Conservation (phyloP, 2,113 vertebrate genomes). For the Gymnogyps californianus region DNA sequence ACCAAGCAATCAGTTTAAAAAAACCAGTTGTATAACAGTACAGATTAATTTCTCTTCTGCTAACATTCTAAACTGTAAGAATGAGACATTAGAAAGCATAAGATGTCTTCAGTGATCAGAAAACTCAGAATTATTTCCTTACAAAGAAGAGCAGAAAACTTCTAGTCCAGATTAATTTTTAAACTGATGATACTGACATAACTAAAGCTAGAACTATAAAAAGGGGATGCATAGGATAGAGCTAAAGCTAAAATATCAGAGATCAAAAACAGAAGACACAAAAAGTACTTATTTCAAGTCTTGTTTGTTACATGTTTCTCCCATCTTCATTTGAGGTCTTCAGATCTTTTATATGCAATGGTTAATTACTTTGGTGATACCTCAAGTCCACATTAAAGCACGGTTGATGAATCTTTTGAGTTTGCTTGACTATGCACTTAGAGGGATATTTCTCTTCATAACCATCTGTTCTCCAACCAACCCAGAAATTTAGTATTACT, state of each 20-base stretch:
- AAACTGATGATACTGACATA: not conserved
- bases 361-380: constrained; percentile 19
- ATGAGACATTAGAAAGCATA: not conserved
- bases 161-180: not conserved
- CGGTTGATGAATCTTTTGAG: constrained; percentile 4
- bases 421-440: constrained; percentile 19
- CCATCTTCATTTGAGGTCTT: not conserved
- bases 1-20: not conserved
- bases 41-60: not conserved
- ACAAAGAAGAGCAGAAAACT: not conserved
- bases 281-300: not conserved
- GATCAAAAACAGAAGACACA: not conserved
- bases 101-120: not conserved
- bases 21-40: not conserved
- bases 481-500: not conserved
- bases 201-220: not conserved
- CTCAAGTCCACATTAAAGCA: constrained; percentile 21
- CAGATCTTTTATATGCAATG: not conserved
- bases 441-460: constrained; percentile 6
- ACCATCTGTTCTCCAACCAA: constrained; percentile 35
- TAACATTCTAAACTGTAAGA: not conserved
- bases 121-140: not conserved
- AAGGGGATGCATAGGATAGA: not conserved
- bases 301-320: not conserved
- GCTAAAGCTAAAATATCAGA: not conserved